phyloP scores from a whole-genome alignment of 1,140 invertebrate genomes.

The Drosophila sturtevanti region DNA sequence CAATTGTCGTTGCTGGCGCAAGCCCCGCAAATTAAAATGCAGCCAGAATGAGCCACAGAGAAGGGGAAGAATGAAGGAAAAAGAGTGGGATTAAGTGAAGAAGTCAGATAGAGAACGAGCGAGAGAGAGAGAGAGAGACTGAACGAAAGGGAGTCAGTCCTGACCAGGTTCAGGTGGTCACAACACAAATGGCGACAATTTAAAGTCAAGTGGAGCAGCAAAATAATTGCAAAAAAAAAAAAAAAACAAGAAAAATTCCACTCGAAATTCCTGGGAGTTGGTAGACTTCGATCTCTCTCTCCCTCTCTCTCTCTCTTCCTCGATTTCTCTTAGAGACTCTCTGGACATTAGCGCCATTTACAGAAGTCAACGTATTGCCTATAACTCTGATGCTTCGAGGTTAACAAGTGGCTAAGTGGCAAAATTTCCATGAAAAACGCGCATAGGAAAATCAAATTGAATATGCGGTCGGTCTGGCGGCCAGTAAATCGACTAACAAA shows the following conservation, averaged over 20 bases:
- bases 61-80: constrained; percentile 9
- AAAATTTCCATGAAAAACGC: constrained; percentile 68
- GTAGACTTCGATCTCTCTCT: constrained; percentile 4
- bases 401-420: constrained; percentile 62
- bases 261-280: constrained; percentile 50
- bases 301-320: background rate
- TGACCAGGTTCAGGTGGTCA: constrained; percentile 49
- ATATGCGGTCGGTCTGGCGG: background rate
- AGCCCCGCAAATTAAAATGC: constrained; percentile 69
- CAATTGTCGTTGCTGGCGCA: constrained; percentile 52
- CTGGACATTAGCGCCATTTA: constrained; percentile 66
- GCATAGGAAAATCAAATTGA: constrained; percentile 43
- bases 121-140: constrained; percentile 26
- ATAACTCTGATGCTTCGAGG: constrained; percentile 36
- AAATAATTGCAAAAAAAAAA: constrained; percentile 57
- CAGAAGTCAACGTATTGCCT: constrained; percentile 45
- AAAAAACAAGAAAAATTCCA: constrained; percentile 45
- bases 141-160: constrained; percentile 7
- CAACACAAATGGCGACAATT: constrained; percentile 59
- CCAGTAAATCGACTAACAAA: constrained; percentile 9
- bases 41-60: constrained; percentile 31
- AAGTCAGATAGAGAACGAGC: background rate
- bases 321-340: constrained; percentile 35
- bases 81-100: too few relatives aligned
- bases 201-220: constrained; percentile 67